Evolutionary conservation across 2,113 vertebrate genomes (phyloP), one percentile per base, ranked within the genome.

Genomic region (Baryphthengus martii): DNA sequence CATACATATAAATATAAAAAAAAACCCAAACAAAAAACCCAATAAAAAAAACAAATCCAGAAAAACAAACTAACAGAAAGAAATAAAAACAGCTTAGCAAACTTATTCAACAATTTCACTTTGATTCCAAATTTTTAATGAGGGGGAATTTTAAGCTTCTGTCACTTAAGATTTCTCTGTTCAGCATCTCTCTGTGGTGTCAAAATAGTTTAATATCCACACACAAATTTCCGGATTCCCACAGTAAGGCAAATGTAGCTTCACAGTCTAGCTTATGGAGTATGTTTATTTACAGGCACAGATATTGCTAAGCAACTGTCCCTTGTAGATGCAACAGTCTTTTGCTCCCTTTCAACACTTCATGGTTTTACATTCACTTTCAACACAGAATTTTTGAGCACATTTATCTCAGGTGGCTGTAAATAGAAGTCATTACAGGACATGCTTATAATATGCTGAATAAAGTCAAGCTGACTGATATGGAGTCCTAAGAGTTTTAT

Each of bases 331-430:
- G 42, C 63, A 87, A 45, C 26, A 67, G 67, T 58, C 47, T 83
- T 74, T 80, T 63, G 11, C 56, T 94, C 72, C 31, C 59, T 96
- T 96, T 96, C 83, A 95, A 45, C 84, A 85, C 88, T 66, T 90
- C 55, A 24, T 23, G 5, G 12, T 21, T 71, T 80, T 47, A 70
- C 6, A 3, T 78, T 93, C 79, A 49, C 59, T 94, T 92, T 70
- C 8, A n/a, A 28, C 55, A 40, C 21, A 65, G 42, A 35, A 65
- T 25, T 87, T 87, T 79, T 62, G 25, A 85, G 44, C 49, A 4
- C n/a, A 7, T 85, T 96, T 93, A 45, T 80, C 56, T 68, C 40
- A 65, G 83, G 68, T 68, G 61, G 11, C 49, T 92, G 28, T 68
- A 90, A 88, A 67, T 85, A 40, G 67, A 88, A 96, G 66, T 84